Percentiles rank a stretch among this genome's conserved stretches.
Conservation (phyloP, 2,888 invertebrate species). For the Unio pictorum region DNA sequence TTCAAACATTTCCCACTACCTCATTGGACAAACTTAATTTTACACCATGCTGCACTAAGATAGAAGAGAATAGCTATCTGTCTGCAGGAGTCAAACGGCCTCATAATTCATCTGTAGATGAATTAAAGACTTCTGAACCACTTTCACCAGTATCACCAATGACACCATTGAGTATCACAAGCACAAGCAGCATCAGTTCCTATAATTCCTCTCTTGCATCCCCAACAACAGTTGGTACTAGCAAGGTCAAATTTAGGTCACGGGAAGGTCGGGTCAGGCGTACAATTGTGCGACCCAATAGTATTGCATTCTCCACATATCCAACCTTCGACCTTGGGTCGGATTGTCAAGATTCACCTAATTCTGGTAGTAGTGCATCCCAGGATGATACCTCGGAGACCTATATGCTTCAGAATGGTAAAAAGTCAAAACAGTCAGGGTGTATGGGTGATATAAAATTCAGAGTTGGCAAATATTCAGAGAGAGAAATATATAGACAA, state of each 20-base stretch:
- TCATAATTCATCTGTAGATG: conserved; percentile 21
- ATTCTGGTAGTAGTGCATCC: conserved; percentile 47
- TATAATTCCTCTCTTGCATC: conserved; percentile 32
- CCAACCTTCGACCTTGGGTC: conserved; percentile 64
- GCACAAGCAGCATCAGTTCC: conserved; percentile 22
- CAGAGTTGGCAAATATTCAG: conserved; percentile 54
- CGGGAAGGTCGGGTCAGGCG: conserved; percentile 61
- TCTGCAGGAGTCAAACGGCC: conserved; percentile 31
- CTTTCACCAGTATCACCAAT: conserved; percentile 33
- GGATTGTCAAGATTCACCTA: conserved; percentile 49
- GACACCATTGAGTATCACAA: conserved; percentile 14
- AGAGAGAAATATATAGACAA: conserved; percentile 60
- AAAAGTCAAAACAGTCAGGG: conserved; percentile 52
- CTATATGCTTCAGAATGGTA: conserved; percentile 52
- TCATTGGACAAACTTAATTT: conserved; percentile 69
- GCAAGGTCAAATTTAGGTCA: conserved; percentile 58
- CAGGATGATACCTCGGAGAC: conserved; percentile 58
- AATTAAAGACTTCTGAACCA: conserved; percentile 37
- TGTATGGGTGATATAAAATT: conserved; percentile 42
- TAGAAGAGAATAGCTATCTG: conserved; percentile 19
- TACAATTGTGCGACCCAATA: conserved; percentile 64
- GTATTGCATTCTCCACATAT: conserved; percentile 69
- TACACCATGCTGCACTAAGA: conserved; percentile 65
- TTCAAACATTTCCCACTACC: conserved; percentile 62
- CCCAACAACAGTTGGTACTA: conserved; percentile 23